Evolutionary conservation across 92 coral and sea anemone genomes (phyloP).

Genomic region (Parazoanthus swiftii): DNA sequence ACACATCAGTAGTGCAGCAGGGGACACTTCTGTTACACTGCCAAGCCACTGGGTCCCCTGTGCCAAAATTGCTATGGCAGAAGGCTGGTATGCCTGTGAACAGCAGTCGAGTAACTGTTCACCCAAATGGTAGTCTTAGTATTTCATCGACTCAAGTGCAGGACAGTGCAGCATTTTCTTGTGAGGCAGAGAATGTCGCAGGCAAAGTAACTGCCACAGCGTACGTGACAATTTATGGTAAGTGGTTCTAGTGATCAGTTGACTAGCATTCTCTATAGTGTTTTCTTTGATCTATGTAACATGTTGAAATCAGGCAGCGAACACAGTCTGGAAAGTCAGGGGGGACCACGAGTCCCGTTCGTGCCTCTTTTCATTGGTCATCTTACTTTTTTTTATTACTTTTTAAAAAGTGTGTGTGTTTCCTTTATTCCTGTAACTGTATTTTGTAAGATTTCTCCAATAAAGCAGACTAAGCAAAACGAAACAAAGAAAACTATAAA

Average conservation of each 20-base stretch:
- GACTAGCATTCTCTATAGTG: no score
- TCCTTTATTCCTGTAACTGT: no score
- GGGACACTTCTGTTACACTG: conserved; percentile 71
- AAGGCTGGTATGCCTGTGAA: conserved; percentile 62
- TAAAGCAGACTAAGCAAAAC: no score
- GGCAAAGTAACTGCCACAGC: conserved; percentile 58
- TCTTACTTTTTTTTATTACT: no score
- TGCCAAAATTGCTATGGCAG: conserved; percentile 74
- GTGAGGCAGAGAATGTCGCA: conserved; percentile 73
- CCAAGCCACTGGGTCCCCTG: conserved; percentile 74
- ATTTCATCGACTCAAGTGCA: conserved; percentile 51
- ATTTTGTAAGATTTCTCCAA: no score
- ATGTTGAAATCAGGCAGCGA: no score
- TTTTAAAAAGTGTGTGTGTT: no score
- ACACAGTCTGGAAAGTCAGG: no score
- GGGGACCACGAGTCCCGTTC: no score
- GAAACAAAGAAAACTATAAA: no score
- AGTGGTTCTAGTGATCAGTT: background rate
- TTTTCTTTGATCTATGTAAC: no score
- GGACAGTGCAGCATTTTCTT: conserved; percentile 83
- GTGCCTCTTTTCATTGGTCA: no score
- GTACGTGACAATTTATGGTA: conserved; percentile 73
- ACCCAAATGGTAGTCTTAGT: conserved; percentile 72
- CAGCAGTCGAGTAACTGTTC: conserved; percentile 62
- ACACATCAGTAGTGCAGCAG: conserved; percentile 65